phyloP scores from a whole-genome alignment of 2,888 invertebrate genomes.

The Agrypnus murinus region DNA sequence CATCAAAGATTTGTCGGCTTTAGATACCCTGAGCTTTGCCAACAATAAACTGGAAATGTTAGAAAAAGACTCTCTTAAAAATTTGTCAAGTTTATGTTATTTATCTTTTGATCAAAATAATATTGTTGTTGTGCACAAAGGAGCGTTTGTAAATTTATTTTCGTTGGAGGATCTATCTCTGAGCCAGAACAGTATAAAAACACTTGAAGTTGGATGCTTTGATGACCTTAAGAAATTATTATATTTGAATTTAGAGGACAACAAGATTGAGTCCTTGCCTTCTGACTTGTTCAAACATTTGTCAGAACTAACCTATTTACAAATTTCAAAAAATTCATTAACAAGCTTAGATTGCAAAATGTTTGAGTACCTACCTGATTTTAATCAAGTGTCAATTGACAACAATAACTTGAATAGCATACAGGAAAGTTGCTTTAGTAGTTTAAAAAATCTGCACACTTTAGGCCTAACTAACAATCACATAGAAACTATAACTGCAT shows the following conservation, averaged over 20 bases:
- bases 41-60: background rate
- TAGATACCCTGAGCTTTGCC: background rate
- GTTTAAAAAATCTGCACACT: too few relatives aligned
- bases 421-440: too few relatives aligned
- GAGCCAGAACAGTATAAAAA: background rate
- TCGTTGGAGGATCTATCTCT: background rate
- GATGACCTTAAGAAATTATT: background rate
- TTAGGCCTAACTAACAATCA: too few relatives aligned
- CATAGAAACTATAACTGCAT: too few relatives aligned
- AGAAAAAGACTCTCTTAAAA: background rate
- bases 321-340: conserved; percentile 3
- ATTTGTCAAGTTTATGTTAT: background rate
- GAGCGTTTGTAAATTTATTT: background rate
- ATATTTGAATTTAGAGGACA: background rate
- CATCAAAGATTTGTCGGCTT: background rate
- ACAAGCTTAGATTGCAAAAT: too few relatives aligned
- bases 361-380: too few relatives aligned
- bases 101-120: background rate
- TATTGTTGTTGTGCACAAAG: background rate
- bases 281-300: background rate
- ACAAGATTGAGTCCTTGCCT: background rate
- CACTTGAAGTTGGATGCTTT: background rate
- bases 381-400: too few relatives aligned
- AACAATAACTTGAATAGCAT: too few relatives aligned
- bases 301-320: background rate